Conservation (phyloP, 2,797 vertebrate genomes). For the Ctenopoma kingsleyae region DNA sequence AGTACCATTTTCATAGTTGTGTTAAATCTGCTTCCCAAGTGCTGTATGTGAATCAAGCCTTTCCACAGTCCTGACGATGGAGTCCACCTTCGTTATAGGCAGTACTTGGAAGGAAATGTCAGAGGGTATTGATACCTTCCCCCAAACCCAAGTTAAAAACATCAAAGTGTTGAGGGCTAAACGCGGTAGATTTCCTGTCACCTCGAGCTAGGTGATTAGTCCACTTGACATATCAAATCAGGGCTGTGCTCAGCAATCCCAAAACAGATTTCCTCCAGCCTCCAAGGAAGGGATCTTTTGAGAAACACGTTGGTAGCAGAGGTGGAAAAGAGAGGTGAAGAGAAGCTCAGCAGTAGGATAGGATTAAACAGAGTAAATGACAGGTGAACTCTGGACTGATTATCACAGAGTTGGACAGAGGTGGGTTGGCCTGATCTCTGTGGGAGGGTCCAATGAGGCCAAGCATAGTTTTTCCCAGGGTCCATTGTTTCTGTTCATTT, state of each 20-base stretch:
- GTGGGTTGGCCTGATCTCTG: conserved; percentile 55
- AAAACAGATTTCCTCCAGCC: conserved; percentile 33
- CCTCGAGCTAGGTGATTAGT: conserved; percentile 32
- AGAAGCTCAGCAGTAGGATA: conserved; percentile 35
- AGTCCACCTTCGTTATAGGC: not conserved
- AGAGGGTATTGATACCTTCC: conserved; percentile 9
- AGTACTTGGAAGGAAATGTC: conserved; percentile 6
- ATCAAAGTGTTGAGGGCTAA: conserved; percentile 23
- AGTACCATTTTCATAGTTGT: conserved; percentile 4
- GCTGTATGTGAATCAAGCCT: conserved; percentile 13
- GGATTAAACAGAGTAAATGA: conserved; percentile 40
- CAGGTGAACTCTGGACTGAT: conserved; percentile 82
- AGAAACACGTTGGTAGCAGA: conserved; percentile 6
- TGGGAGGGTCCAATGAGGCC: conserved; percentile 66
- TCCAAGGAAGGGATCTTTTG: conserved; percentile 22
- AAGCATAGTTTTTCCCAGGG: conserved; percentile 52
- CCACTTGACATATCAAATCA: conserved; percentile 51
- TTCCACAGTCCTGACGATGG: conserved; percentile 36
- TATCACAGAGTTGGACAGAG: conserved; percentile 36
- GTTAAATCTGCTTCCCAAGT: conserved; percentile 12
- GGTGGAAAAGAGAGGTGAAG: conserved; percentile 15
- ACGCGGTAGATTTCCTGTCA: conserved; percentile 43
- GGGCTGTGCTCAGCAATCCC: conserved; percentile 23
- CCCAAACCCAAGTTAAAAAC: conserved; percentile 21
- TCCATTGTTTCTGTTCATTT: conserved; percentile 36